Evolutionary conservation across 2,888 invertebrate species (phyloP).

Genomic region (Ganaspis brasiliensis): DNA sequence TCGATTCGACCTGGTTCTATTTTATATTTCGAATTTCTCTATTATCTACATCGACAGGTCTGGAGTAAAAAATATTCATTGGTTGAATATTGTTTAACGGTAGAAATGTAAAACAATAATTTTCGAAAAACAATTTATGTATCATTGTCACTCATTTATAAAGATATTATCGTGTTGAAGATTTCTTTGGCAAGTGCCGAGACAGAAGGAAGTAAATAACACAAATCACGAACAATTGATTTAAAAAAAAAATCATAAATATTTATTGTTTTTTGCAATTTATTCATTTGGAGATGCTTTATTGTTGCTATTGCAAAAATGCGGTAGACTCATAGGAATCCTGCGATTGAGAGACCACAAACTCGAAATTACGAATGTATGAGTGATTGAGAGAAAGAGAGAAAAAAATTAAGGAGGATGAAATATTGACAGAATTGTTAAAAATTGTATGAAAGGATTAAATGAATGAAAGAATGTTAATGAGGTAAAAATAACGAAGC

Average conservation of each 20-base stretch:
- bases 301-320: slow-evolving; percentile 51
- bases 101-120: not conserved
- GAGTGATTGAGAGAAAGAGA: slow-evolving; percentile 35
- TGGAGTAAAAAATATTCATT: slow-evolving; percentile 18
- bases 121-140: slow-evolving; percentile 12
- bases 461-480: slow-evolving; percentile 45
- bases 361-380: slow-evolving; percentile 47
- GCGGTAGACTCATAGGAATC: slow-evolving; percentile 24
- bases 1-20: slow-evolving; percentile 21
- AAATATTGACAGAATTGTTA: slow-evolving; percentile 39
- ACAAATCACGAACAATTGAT: slow-evolving; percentile 33
- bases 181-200: slow-evolving; percentile 24
- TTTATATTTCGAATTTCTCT: slow-evolving; percentile 24
- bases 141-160: slow-evolving; percentile 36
- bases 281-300: slow-evolving; percentile 61
- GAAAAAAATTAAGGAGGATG: slow-evolving; percentile 43
- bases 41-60: slow-evolving; percentile 17
- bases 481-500: slow-evolving; percentile 53
- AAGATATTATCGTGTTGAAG: slow-evolving; percentile 12
- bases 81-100: slow-evolving; percentile 32
- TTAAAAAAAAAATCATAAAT: slow-evolving; percentile 34
- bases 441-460: slow-evolving; percentile 34
- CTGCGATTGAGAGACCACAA: slow-evolving; percentile 24
- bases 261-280: slow-evolving; percentile 61
- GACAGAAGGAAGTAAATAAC: slow-evolving; percentile 8